A percentile compares a stretch with the other conserved stretches of the same genome.
These are phyloP conservation scores for Danio kyathit DNA, from an alignment of 2,797 vertebrate genomes.

Conservation along the genomic window DNA sequence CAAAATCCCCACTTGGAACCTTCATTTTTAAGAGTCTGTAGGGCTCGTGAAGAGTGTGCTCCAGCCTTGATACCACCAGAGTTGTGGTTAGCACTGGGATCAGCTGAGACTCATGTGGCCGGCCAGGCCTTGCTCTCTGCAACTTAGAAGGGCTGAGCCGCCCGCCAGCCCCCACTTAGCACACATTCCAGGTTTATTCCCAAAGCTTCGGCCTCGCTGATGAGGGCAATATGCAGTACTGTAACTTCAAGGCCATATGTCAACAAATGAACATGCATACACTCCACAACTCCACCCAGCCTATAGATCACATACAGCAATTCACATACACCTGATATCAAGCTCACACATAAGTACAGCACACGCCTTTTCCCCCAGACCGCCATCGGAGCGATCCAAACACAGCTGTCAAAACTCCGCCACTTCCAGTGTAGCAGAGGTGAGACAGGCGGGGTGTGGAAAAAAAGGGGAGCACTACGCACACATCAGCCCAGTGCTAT, in stretches of 20 bases:
- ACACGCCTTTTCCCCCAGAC: slow-evolving; percentile 80
- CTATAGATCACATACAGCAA: slow-evolving; percentile 58
- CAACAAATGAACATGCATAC: slow-evolving; percentile 40
- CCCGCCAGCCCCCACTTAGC: slow-evolving; percentile 77
- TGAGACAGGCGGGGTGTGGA: slow-evolving; percentile 69
- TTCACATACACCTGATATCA: slow-evolving; percentile 65
- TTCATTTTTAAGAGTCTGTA: not conserved
- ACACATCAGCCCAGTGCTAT: slow-evolving; percentile 49
- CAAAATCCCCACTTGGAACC: not conserved
- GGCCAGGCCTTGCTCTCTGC: slow-evolving; percentile 73
- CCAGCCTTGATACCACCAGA: slow-evolving; percentile 13
- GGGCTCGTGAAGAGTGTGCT: slow-evolving; percentile 18
- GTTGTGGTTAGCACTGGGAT: slow-evolving; percentile 64
- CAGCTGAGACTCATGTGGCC: slow-evolving; percentile 84
- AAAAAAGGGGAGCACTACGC: slow-evolving; percentile 49
- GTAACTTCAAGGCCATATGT: slow-evolving; percentile 43
- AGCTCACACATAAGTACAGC: slow-evolving; percentile 52
- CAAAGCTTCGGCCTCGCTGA: slow-evolving; percentile 59
- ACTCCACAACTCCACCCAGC: slow-evolving; percentile 52
- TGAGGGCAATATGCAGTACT: slow-evolving; percentile 52
- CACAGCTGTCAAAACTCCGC: slow-evolving; percentile 85
- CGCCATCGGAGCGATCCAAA: slow-evolving; percentile 76
- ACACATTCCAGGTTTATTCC: slow-evolving; percentile 81
- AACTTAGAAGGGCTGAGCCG: slow-evolving; percentile 75
- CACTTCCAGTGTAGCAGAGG: slow-evolving; percentile 77